Base-by-base conservation (phyloP, 2,113 vertebrate species). In the Brachirus orientalis region DNA sequence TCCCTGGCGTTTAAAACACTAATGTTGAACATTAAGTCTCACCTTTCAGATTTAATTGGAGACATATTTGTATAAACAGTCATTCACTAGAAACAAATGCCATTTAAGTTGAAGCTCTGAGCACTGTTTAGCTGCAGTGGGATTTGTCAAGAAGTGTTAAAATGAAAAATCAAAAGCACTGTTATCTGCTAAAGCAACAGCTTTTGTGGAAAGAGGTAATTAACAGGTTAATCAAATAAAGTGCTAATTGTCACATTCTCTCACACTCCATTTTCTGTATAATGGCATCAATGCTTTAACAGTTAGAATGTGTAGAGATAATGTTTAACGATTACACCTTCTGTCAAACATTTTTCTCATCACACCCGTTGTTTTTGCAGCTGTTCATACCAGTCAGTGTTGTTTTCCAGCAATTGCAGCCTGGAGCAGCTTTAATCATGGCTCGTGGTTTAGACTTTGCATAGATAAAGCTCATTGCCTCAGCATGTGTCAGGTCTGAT, bases 401-500 rank as follows among this genome's bases (percentile, higher is more conserved):
- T 56, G 51, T 80, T 84, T 68, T 76, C 33, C 41, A 55, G 67
- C 61, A 63, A 54, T 83, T 35, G 20, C 67, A 18, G 48, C 53
- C 47, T 28, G 13, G 17, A 67, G 19, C 58, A 38, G 59, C 56
- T 64, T 63, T 59, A 57, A 77, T 82, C 51, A 17, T 6, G 16
- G 28, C 45, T 65, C 48, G 22, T 71, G 52, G 57, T 72, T 65
- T 68, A 67, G 62, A 68, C 68, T 38, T 69, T 46, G 19, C 17
- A 18, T 38, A 46, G 72, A 77, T 79, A 54, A 71, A 63, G 45
- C 57, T 33, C 45, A 11, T 63, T 52, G 75, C 65, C 51, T 54
- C 61, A 60, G 28, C 1, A 1, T 59, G 41, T 57, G 47, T 75
- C 75, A 72, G 48, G 51, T 60, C 59, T 78, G 63, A 84, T 81